Conservation (phyloP, 2,797 vertebrate genomes). For the Hemibagrus guttatus region DNA sequence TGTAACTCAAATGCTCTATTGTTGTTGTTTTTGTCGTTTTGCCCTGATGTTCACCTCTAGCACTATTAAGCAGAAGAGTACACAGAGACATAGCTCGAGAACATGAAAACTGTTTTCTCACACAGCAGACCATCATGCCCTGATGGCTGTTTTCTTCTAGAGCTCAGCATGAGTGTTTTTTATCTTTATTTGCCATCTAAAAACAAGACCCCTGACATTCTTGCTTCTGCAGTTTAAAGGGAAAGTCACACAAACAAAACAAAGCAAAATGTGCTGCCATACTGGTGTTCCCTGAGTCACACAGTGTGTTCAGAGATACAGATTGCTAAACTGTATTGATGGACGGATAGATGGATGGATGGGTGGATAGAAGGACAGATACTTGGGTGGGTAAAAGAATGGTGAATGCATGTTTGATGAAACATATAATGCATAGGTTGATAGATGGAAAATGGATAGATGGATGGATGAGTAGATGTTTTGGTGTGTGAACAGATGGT, state of each 20-base stretch:
- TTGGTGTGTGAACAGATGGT: background rate
- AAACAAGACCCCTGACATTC: background rate
- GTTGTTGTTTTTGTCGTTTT: slow-evolving; percentile 24
- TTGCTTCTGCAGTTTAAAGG: background rate
- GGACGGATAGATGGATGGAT: no score
- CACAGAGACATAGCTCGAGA: background rate
- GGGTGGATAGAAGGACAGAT: background rate
- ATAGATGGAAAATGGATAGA: background rate
- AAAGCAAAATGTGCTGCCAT: background rate
- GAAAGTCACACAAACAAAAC: background rate
- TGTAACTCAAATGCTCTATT: background rate
- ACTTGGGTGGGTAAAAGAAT: background rate
- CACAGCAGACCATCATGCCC: background rate
- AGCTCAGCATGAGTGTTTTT: background rate
- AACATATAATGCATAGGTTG: background rate
- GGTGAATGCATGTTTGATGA: background rate
- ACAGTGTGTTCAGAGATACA: background rate
- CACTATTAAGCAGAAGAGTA: background rate
- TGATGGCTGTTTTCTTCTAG: slow-evolving; percentile 10
- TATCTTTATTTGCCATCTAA: background rate
- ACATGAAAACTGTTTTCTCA: slow-evolving; percentile 15
- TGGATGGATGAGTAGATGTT: background rate
- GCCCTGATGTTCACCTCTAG: slow-evolving; percentile 12
- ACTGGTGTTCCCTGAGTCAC: background rate
- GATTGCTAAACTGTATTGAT: background rate